A percentile compares a stretch with the other conserved stretches of the same genome.
Evolutionary conservation across 2,888 invertebrate species (phyloP).

Genomic region (Bimastos eiseni): DNA sequence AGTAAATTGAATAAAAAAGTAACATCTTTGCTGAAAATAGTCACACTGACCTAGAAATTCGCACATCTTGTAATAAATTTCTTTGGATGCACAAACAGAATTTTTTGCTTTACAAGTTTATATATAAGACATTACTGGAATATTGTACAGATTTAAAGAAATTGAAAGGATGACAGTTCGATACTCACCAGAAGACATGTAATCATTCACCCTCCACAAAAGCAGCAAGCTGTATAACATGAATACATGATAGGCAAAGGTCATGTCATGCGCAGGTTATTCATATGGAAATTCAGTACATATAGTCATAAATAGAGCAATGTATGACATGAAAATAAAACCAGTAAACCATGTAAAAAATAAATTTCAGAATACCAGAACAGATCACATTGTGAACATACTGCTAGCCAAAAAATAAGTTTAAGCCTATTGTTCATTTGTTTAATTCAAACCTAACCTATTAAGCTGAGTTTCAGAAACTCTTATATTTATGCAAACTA

Average conservation of each 20-base stretch:
- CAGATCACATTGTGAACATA: not conserved
- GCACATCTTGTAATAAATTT: no score
- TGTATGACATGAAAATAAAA: not conserved
- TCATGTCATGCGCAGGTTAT: not conserved
- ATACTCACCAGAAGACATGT: not conserved
- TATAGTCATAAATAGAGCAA: not conserved
- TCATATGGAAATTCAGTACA: not conserved
- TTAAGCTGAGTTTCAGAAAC: not conserved
- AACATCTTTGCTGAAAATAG: no score
- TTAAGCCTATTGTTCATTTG: not conserved
- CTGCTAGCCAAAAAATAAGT: not conserved
- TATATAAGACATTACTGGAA: no score
- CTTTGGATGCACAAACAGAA: no score
- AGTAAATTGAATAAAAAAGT: no score
- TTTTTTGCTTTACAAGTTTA: no score
- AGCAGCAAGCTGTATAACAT: not conserved
- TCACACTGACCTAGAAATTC: no score
- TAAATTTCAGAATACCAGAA: no score
- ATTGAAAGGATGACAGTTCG: not conserved
- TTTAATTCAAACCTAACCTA: not conserved
- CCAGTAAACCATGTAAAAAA: not conserved
- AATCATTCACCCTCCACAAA: not conserved
- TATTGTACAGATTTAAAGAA: not conserved
- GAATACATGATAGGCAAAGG: not conserved
- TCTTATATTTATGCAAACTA: not conserved